phyloP scores from a whole-genome alignment of 2,113 vertebrate genomes.

The Aepyceros melampus region DNA sequence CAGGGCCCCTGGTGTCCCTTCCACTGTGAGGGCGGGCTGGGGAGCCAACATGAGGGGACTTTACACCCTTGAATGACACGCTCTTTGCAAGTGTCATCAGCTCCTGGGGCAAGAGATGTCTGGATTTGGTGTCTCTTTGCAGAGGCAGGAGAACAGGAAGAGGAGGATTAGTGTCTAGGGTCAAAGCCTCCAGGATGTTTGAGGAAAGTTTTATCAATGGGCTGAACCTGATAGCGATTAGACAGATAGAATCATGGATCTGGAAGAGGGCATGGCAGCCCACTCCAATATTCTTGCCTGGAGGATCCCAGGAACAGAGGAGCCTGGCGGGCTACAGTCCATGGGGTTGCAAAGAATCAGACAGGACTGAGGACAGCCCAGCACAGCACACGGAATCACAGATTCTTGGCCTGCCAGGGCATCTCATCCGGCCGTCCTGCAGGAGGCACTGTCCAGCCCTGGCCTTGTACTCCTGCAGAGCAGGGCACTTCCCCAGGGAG shows the following conservation, averaged over 20 bases:
- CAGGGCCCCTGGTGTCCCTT: conserved; percentile 27
- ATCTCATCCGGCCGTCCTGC: background rate
- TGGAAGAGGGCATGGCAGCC: background rate
- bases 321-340: background rate
- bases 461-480: rapidly evolving
- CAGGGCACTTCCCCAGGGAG: background rate
- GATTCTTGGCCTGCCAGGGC: background rate
- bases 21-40: background rate
- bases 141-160: conserved; percentile 42
- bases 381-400: background rate
- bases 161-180: background rate
- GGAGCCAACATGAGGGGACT: conserved; percentile 28
- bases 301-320: background rate
- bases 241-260: background rate
- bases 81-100: conserved; percentile 46
- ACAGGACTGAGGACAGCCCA: background rate
- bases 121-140: conserved; percentile 56
- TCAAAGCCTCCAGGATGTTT: background rate
- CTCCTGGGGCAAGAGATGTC: conserved; percentile 32
- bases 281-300: background rate
- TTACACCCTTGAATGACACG: conserved; percentile 13
- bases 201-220: background rate
- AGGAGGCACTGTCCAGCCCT: background rate
- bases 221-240: background rate
- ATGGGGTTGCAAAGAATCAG: background rate